Evolutionary conservation across 2,113 vertebrate species (phyloP), one percentile per base, ranked within the genome.

Genomic region (Meriones unguiculatus): DNA sequence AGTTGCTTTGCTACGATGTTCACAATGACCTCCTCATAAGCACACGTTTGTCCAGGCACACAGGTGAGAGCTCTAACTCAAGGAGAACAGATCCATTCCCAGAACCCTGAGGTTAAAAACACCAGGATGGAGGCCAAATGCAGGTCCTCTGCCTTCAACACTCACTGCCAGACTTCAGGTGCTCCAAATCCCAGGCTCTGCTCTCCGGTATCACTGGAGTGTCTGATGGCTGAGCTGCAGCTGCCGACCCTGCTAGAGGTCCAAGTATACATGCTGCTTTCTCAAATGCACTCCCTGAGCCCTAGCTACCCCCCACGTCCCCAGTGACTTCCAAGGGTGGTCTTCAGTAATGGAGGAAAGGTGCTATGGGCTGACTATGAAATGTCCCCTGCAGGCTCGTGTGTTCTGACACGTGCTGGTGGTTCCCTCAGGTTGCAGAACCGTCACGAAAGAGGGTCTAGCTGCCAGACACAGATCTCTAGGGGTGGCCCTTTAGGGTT

Each of bases 291-390:
- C 13, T 2, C 67, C 64, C n/a, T 1, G 57, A 82, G 17, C 25
- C 70, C 70, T 8, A 50, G 20, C 50, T n/a, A 67, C 70, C 62
- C 17, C 6, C 46, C 28, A 22, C 35, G 5, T 17, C 69, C 67
- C 13, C 0, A 0, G 25, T 13, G 13, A 11, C 73, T 65, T 67
- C 64, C 8, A 0, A 20, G 30, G 59, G 62, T 41, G 11, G 76
- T 41, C 41, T 65, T 57, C 41, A 7, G 25, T 0, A 0, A 28
- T 0, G 35, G 88, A 77, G 28, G 80, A 57, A 9, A 38, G 35
- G 35, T 25, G 57, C 13, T 67, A 14, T 22, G 46, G 30, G 28
- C 13, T 24, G 46, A 3, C 13, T 35, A 41, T 24, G 9, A 24
- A 35, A 13, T 4, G 41, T 13, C 11, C 64, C 41, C 12, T 18